Evolutionary conservation across 2,797 vertebrate genomes (phyloP), one percentile per base, ranked within the genome.

Genomic region (Parambassis ranga): DNA sequence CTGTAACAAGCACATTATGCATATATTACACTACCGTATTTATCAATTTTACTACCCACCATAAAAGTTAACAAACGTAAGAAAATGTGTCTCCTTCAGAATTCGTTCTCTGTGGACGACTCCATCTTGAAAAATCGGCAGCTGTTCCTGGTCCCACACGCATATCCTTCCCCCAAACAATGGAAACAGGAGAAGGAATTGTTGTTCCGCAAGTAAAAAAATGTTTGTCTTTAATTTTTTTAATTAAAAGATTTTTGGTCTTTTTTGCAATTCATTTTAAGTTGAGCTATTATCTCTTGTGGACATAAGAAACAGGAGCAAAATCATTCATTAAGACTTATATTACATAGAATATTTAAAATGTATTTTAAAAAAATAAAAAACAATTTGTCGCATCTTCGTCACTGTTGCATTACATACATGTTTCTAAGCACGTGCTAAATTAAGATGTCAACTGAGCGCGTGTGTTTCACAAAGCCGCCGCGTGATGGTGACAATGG

Each of bases 81-180:
- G 1, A 5, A 19, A 7, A 18, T 0, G 2, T 13, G 62, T 88
- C 90, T 91, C 91, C 91, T 92, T 92, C 90, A 91, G 10, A 58
- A 15, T 26, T 2, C 35, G n/a, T 27, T 48, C 30, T 51, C 38
- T 8, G 2, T 1, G 79, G 73, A 33, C 44, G 49, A 24, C 20
- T 58, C 87, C 87, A 89, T 87, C 67, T 82, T 85, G 51, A 7
- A 51, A 15, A 14, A 26, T 75, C 76, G 71, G 44, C 3, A 10
- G 8, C 24, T 64, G 36, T 31, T 87, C 71, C 83, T 16, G 77
- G 82, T 85, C 10, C 81, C 6, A 10, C 77, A 4, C 2, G 1
- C 1, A 2, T 47, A 55, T 4, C 1, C 38, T 5, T 79, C 84
- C 88, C 58, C 42, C 6, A 4, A 23, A 50, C 5, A 50, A 49